Percentiles rank a stretch among this genome's conserved stretches.
Evolutionary conservation across 1,140 invertebrate genomes (phyloP).

Genomic region (Saccostrea cuccullata): DNA sequence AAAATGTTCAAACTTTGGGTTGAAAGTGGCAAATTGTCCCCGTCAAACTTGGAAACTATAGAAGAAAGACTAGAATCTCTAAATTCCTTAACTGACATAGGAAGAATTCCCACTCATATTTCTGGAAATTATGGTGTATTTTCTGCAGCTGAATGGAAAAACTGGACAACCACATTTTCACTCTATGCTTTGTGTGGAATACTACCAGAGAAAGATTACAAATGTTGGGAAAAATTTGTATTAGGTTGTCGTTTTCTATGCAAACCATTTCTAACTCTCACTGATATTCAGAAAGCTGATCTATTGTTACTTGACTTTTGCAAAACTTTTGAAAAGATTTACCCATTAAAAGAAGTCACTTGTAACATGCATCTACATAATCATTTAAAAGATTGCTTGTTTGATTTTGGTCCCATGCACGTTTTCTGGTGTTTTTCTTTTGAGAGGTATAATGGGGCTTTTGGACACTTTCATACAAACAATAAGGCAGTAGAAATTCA

Average conservation of each 20-base stretch:
- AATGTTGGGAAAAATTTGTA: slow-evolving; percentile 30
- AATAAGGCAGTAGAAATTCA: slow-evolving; percentile 39
- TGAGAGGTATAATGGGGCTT: neutral
- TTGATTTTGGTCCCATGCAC: too few species aligned
- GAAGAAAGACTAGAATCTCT: neutral
- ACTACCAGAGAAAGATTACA: too few species aligned
- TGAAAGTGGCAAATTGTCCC: neutral
- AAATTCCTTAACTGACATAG: neutral
- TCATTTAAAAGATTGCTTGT: slow-evolving; percentile 39
- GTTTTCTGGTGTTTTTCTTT: slow-evolving; percentile 1
- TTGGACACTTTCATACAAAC: slow-evolving; percentile 9
- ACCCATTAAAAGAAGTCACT: neutral
- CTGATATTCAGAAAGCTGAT: neutral
- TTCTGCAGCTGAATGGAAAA: neutral
- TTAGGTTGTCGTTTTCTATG: neutral
- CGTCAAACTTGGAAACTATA: neutral
- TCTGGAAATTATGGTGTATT: slow-evolving; percentile 27
- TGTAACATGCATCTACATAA: slow-evolving; percentile 35
- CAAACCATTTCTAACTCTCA: neutral
- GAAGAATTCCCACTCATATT: neutral
- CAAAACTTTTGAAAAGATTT: neutral
- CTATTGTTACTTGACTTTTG: slow-evolving; percentile 5
- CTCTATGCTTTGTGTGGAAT: neutral
- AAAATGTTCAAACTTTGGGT: slow-evolving; percentile 5
- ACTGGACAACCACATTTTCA: neutral